phyloP scores from a whole-genome alignment of 1,140 invertebrate species.

The Oncopeltus fasciatus region DNA sequence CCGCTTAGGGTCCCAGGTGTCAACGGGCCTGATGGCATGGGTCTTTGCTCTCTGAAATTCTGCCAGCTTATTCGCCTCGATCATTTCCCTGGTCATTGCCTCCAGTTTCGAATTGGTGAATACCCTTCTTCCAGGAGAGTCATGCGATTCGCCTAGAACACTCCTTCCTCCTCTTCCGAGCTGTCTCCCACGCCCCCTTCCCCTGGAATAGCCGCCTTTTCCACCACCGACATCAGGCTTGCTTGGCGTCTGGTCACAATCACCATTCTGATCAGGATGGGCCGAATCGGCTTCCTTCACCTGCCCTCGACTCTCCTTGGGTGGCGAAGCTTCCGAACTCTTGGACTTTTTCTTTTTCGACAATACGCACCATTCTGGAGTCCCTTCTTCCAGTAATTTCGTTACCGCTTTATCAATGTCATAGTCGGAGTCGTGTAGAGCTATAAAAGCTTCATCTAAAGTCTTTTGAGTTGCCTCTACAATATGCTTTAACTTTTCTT shows the following conservation, averaged over 20 bases:
- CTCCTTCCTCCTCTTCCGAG: neutral
- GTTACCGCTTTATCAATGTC: slow-evolving; percentile 59
- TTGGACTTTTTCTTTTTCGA: slow-evolving; percentile 66
- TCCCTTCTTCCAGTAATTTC: slow-evolving; percentile 54
- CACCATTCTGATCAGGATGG: too few species aligned
- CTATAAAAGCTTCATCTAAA: slow-evolving; percentile 68
- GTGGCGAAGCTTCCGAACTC: too few species aligned
- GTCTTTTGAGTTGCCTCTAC: slow-evolving; percentile 65
- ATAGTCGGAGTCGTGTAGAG: slow-evolving; percentile 65
- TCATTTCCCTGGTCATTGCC: neutral
- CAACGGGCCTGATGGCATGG: neutral
- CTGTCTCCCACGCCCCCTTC: slow-evolving; percentile 34
- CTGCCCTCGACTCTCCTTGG: slow-evolving; percentile 26
- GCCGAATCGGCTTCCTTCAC: slow-evolving; percentile 6
- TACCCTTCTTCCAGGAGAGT: neutral
- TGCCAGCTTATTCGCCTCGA: neutral
- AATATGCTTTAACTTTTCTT: slow-evolving; percentile 51
- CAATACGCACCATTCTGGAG: slow-evolving; percentile 62
- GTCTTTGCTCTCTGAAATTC: slow-evolving; percentile 2
- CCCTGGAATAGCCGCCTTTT: slow-evolving; percentile 30
- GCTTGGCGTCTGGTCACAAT: slow-evolving; percentile 30
- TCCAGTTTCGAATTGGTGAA: neutral
- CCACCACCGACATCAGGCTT: slow-evolving; percentile 26
- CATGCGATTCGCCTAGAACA: neutral
- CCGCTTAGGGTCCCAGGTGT: neutral